A percentile compares a stretch with the other conserved stretches of the same genome.
These are phyloP conservation scores for Anabacerthia variegaticeps DNA, from an alignment of 2,797 vertebrate genomes.

Conservation along the genomic window DNA sequence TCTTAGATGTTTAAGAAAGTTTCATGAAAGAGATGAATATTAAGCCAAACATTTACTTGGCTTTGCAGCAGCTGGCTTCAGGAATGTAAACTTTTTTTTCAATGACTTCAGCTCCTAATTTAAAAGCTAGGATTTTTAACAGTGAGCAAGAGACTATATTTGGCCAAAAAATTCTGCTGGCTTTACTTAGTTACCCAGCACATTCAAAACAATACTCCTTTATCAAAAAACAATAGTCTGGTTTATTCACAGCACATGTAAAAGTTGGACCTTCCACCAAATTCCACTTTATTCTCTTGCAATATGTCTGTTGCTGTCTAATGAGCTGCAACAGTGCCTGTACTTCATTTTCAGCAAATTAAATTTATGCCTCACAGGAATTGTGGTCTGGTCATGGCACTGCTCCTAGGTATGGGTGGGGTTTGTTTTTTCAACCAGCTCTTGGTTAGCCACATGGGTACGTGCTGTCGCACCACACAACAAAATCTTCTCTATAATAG, in stretches of 20 bases:
- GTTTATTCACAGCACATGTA: conserved; percentile 80
- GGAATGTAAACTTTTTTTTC: conserved; percentile 80
- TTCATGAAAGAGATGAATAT: conserved; percentile 71
- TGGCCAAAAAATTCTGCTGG: conserved; percentile 81
- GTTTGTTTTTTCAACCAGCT: conserved; percentile 76
- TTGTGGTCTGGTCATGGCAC: conserved; percentile 76
- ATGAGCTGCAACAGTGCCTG: conserved; percentile 73
- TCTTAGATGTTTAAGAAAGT: conserved; percentile 64
- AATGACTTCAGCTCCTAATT: conserved; percentile 78
- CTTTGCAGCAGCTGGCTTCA: conserved; percentile 72
- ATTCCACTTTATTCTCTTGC: conserved; percentile 75
- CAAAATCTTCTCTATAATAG: conserved; percentile 77
- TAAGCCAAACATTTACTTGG: conserved; percentile 79
- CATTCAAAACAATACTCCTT: conserved; percentile 79
- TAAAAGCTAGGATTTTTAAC: conserved; percentile 77
- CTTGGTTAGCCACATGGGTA: conserved; percentile 78
- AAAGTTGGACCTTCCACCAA: conserved; percentile 72
- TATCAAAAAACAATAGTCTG: conserved; percentile 80
- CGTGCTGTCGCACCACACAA: conserved; percentile 79
- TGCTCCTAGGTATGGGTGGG: conserved; percentile 76
- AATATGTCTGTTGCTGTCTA: conserved; percentile 73
- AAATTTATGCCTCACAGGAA: conserved; percentile 74
- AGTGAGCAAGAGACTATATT: conserved; percentile 82
- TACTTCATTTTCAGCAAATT: conserved; percentile 79
- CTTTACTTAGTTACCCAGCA: conserved; percentile 75